Evolutionary conservation across 2,888 invertebrate genomes (phyloP).

Genomic region (Pachymerium ferrugineum): DNA sequence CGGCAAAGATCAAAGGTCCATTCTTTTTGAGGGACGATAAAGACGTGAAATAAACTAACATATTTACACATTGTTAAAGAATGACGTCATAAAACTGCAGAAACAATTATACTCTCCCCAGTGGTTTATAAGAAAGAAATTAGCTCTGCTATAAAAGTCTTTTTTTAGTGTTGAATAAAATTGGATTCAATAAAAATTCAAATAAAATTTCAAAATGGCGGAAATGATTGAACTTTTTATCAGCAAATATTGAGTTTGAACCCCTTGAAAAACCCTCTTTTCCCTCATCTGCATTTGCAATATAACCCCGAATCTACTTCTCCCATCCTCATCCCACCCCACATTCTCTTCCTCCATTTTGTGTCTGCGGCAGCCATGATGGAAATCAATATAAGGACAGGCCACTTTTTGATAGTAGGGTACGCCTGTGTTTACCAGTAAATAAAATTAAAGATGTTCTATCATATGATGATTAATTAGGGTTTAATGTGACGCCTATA

Average conservation of each 20-base stretch:
- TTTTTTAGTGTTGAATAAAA: too few relatives aligned
- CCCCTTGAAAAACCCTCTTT: background rate
- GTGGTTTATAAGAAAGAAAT: too few relatives aligned
- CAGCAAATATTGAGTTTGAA: background rate
- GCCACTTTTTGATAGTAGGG: conserved; percentile 21
- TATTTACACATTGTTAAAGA: background rate
- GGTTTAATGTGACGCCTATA: background rate
- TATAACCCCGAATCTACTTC: conserved; percentile 6
- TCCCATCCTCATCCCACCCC: too few relatives aligned
- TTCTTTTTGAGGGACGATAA: background rate
- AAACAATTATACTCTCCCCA: too few relatives aligned
- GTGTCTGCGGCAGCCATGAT: conserved; percentile 25
- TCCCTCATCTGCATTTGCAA: conserved; percentile 21
- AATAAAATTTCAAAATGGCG: background rate
- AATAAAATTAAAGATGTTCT: conserved; percentile 15
- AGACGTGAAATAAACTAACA: background rate
- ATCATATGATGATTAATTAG: background rate
- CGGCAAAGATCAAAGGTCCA: background rate
- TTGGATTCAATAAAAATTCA: too few relatives aligned
- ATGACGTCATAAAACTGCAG: too few relatives aligned
- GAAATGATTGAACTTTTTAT: background rate
- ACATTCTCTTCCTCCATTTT: conserved; percentile 16
- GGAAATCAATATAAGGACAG: background rate
- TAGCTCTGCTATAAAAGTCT: too few relatives aligned
- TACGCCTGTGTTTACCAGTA: background rate